Percentiles rank a stretch among this genome's conserved stretches.
These are phyloP conservation scores for Phoenicopterus ruber DNA, from an alignment of 2,113 vertebrate genomes.

Conservation along the genomic window DNA sequence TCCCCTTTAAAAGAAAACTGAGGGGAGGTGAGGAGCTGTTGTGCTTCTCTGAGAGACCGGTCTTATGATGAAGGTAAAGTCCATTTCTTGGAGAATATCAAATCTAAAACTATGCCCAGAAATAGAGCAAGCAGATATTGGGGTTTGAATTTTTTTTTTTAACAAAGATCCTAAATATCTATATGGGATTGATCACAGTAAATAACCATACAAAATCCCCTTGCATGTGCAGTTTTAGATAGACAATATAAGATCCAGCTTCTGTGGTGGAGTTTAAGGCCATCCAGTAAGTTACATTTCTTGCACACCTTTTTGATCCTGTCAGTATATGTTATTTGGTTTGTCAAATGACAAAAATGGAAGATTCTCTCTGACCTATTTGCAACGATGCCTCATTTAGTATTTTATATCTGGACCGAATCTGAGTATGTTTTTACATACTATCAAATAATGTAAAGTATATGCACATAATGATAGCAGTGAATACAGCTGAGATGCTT, in stretches of 20 bases:
- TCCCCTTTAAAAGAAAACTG: neutral
- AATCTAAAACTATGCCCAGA: neutral
- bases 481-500: neutral
- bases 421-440: neutral
- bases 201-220: neutral
- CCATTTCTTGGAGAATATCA: neutral
- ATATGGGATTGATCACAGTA: neutral
- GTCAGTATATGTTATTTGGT: neutral
- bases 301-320: neutral
- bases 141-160: neutral
- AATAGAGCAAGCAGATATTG: neutral
- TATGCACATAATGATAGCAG: neutral
- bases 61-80: neutral
- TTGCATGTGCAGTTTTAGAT: neutral
- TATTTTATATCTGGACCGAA: neutral
- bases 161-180: neutral
- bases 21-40: neutral
- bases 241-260: neutral
- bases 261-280: neutral
- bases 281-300: neutral
- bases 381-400: neutral
- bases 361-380: neutral
- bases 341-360: neutral
- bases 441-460: slow-evolving; percentile 21
- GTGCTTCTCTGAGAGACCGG: neutral